Evolutionary conservation across 1,140 invertebrate species (phyloP).

Genomic region (Gonioctena quinquepunctata): DNA sequence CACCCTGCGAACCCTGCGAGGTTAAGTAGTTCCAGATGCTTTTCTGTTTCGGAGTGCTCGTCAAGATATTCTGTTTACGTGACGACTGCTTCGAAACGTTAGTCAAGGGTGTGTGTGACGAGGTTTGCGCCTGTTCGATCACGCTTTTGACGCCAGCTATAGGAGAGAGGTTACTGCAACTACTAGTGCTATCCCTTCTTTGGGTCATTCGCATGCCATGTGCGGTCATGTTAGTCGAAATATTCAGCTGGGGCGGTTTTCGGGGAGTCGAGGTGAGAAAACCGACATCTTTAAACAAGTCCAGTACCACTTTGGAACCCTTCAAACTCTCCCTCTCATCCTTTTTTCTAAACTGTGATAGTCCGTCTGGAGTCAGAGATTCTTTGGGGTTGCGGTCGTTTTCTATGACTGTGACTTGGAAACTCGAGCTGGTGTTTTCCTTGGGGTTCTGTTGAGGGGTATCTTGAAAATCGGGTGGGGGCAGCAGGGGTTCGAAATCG

Average conservation of each 20-base stretch:
- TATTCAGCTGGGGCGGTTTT: not conserved
- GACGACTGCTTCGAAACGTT: constrained; percentile 6
- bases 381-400: not conserved
- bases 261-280: not conserved
- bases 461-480: constrained; percentile 14
- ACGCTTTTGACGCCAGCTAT: not conserved
- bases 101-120: constrained; percentile 24
- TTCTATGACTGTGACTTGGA: not conserved
- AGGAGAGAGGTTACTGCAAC: not conserved
- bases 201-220: not conserved
- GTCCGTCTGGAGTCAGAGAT: not conserved
- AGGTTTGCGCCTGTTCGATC: constrained; percentile 11
- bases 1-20: constrained; percentile 9
- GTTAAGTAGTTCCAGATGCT: constrained; percentile 47
- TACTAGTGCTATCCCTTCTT: not conserved
- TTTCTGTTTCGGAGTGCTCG: constrained; percentile 41
- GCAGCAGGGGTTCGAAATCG: not conserved
- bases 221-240: not conserved
- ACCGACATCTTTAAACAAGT: not conserved
- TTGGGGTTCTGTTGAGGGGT: not conserved
- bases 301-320: not conserved
- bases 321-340: not conserved
- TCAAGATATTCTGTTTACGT: constrained; percentile 24
- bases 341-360: not conserved
- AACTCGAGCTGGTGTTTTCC: not conserved